Base-by-base conservation (phyloP, 1,140 invertebrate genomes). In the Hylyphantes graminicola region DNA sequence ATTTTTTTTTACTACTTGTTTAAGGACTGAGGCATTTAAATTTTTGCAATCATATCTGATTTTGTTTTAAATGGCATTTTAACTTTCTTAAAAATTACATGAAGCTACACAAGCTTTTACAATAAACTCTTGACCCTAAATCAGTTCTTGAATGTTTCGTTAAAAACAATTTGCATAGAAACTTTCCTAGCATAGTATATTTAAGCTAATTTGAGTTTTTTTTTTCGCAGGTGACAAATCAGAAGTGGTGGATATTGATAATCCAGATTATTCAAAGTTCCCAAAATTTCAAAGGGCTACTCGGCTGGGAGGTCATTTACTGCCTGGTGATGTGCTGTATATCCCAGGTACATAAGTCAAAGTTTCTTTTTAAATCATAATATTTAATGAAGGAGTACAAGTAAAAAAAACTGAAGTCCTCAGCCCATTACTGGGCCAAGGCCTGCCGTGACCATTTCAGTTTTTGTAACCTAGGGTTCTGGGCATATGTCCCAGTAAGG, bases 311-410 rank as follows among this genome's bases (percentile, higher is more conserved):
- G 89, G 89, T 85, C 77, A 90, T 17, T 87, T 93, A 15, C 87
- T 90, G 70, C 88, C 91, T 59, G 93, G 93, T 5, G 92, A 93
- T 85, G 89, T 93, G 86, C 86, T 93, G 57, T 93, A 91, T 85
- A 93, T 93, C 79, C 93, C 93, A 21, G 86, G 86, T 86, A 72
- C 19, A 35, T 65, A 48, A 64, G 2, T 19, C 8, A 21, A 13
- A 13, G 12, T 35, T 8, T 4, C 8, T 5, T 64, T 77, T 61
- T 64, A 19, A 61, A 2, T 61, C 13, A 63, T 59, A 72, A 17
- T 63, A 10, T 4, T 63, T 11, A 59, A n/a, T 59, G n/a, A 59
- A 59, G 57, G n/a, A 59, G n/a, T 59, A 12, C 57, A 12, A 59
- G n/a, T 12, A n/a, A 12, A 12, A 59, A 59, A 59, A 59, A 4